Evolutionary conservation across 2,888 invertebrate species (phyloP), one percentile per base, ranked within the genome.

Genomic region (Drosophila subsilvestris): DNA sequence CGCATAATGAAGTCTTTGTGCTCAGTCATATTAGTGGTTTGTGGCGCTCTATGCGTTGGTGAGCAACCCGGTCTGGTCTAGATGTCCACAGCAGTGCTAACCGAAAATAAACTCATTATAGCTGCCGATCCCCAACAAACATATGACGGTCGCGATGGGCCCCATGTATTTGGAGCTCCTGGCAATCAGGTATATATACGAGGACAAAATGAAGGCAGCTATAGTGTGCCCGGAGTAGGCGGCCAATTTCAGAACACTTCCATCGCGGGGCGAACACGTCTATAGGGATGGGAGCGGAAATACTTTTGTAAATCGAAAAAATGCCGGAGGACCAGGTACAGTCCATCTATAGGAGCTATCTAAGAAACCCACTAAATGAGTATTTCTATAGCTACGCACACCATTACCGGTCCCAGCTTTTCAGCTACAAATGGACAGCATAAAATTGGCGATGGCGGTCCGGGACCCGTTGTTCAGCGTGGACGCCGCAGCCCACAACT

Each of bases 101-200:
- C 22, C 10, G 5, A 27, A 27, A 14, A 20, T 6, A n/a, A 65
- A 77, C 55, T 69, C 56, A 20, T 17, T 37, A 6, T 20, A 63
- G 60, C 18, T 44, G 72, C 59, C 2, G 44, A 42, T 68, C 62
- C 79, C 9, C 85, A 80, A 43, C n/a, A 70, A 0, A 80, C 68
- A 0, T 80, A 80, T 10, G 79, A 83, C 32, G 80, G 80, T 3
- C 78, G 78, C 27, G 22, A 80, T 49, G 84, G 80, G 0, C 84
- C 83, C 0, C 76, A 80, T 22, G 66, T 77, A 14, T 62, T 79
- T 44, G 82, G 82, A 0, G 0, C 43, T 0, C 80, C 82, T 29
- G 80, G 79, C n/a, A 43, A 74, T 2, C 81, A 86, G 54, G 81
- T 83, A 3, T 86, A 86, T 10, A 76, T 83, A 44, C 76, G 84